These are phyloP conservation scores for Sciurus niger DNA, from an alignment of 2,113 vertebrate genomes.

Conservation along the genomic window DNA sequence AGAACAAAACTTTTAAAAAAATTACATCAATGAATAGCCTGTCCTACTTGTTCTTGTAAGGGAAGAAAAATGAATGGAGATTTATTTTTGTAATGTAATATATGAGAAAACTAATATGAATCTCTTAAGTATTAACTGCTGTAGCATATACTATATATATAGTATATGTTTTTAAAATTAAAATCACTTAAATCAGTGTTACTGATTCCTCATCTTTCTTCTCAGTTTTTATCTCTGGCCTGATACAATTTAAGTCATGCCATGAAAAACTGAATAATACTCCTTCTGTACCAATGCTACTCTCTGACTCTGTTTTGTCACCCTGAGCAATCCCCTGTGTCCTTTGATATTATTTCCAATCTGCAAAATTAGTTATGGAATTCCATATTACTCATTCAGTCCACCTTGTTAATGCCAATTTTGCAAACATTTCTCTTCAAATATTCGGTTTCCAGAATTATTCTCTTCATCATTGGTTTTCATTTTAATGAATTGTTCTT, in stretches of 20 bases:
- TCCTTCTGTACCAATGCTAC: accelerated
- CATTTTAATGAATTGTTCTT: not conserved
- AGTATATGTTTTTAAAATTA: not conserved
- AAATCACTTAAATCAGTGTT: not conserved
- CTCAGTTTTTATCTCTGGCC: not conserved
- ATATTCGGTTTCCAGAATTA: not conserved
- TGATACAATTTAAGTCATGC: not conserved
- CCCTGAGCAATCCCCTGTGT: not conserved
- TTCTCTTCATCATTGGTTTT: not conserved
- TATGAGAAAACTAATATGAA: not conserved
- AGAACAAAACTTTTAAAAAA: constrained; percentile 64
- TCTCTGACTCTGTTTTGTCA: not conserved
- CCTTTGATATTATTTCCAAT: not conserved
- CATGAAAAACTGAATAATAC: not conserved
- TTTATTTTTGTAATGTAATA: not conserved
- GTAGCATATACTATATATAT: too few relatives aligned
- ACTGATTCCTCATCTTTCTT: constrained; percentile 23
- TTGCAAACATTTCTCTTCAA: not conserved
- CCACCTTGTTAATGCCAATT: not conserved
- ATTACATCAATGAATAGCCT: constrained; percentile 70
- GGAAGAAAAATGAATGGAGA: constrained; percentile 55
- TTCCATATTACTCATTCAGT: not conserved
- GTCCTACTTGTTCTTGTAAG: constrained; percentile 55
- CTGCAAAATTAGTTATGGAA: not conserved
- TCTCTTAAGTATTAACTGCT: constrained; percentile 1